Percentiles rank a stretch among this genome's conserved stretches.
Evolutionary conservation across 2,797 vertebrate species (phyloP).

Genomic region (Acrossocheilus wenchowensis): DNA sequence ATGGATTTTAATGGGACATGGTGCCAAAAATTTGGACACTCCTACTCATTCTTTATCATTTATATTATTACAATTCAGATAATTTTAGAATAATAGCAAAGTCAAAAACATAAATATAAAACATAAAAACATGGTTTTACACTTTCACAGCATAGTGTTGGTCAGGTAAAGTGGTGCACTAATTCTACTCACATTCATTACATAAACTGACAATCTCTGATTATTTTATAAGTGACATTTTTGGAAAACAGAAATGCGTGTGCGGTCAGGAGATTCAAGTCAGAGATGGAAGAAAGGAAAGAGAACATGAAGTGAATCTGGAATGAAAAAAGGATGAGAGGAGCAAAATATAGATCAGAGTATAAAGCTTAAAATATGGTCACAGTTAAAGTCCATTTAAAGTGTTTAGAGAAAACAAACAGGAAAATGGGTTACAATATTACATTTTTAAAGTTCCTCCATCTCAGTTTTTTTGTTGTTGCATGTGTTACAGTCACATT

Average conservation of each 20-base stretch:
- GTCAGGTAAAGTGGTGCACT: background rate
- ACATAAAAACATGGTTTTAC: background rate
- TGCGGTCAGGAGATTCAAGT: background rate
- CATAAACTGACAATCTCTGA: background rate
- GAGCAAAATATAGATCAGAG: background rate
- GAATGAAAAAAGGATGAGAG: background rate
- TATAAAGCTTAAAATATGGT: background rate
- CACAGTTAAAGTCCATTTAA: background rate
- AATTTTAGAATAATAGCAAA: background rate
- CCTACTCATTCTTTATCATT: background rate
- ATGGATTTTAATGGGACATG: background rate
- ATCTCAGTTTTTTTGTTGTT: no score
- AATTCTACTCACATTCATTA: background rate
- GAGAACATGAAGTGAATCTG: background rate
- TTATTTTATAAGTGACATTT: background rate
- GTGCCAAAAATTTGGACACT: conserved; percentile 1
- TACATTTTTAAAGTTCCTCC: background rate
- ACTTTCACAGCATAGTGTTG: background rate
- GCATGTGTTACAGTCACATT: background rate
- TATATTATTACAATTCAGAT: background rate
- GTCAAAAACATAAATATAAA: background rate
- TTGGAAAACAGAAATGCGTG: background rate
- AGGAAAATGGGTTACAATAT: background rate
- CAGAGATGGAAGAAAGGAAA: background rate
- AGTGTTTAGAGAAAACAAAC: background rate